Percentiles rank a stretch among this genome's conserved stretches.
Evolutionary conservation across 2,113 vertebrate genomes (phyloP).

Genomic region (Amphiprion percula): DNA sequence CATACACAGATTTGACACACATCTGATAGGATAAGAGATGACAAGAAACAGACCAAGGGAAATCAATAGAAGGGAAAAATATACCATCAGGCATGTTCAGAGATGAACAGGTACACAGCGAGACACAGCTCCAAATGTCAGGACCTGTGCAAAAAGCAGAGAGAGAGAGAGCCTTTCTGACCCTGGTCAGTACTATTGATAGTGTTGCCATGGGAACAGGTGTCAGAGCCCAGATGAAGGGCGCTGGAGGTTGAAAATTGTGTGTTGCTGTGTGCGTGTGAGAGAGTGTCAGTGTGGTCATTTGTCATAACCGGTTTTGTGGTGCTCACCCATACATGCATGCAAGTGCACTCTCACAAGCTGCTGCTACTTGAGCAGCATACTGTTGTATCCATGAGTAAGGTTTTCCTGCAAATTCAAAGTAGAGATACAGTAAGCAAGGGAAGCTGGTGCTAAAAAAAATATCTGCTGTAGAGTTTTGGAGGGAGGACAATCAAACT

Average conservation of each 20-base stretch:
- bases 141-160: conserved; percentile 53
- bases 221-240: conserved; percentile 71
- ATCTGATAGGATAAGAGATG: background rate
- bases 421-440: background rate
- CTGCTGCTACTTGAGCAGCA: too few relatives aligned
- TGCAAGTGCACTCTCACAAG: background rate
- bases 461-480: too few relatives aligned
- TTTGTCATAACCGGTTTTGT: conserved; percentile 15
- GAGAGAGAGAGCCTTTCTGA: conserved; percentile 61
- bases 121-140: conserved; percentile 68
- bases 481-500: too few relatives aligned
- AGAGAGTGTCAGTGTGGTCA: background rate
- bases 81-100: conserved; percentile 19
- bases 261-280: conserved; percentile 22
- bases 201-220: conserved; percentile 83
- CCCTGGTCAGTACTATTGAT: conserved; percentile 70
- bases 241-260: conserved; percentile 57
- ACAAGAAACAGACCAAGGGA: conserved; percentile 4
- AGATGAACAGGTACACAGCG: conserved; percentile 44
- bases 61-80: conserved; percentile 42
- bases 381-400: background rate
- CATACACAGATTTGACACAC: conserved; percentile 24
- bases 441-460: too few relatives aligned
- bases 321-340: conserved; percentile 4
- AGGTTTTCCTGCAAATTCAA: background rate